Percentiles rank a stretch among this genome's conserved stretches.
Evolutionary conservation across 2,797 vertebrate genomes (phyloP).

Genomic region (Danio choprae): DNA sequence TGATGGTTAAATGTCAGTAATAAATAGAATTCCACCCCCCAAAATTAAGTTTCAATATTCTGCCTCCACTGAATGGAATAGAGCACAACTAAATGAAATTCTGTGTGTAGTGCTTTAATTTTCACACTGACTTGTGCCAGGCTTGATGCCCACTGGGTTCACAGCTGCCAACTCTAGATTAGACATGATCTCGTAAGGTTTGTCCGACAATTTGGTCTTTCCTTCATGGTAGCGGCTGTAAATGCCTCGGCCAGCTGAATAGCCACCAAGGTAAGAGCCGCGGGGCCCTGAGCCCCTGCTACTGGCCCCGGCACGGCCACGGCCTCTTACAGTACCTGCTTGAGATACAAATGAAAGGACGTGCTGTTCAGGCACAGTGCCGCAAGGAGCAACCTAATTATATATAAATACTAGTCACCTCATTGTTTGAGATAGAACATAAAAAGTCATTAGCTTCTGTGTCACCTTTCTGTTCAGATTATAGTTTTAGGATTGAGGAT

Average conservation of each 20-base stretch:
- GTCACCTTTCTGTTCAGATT: background rate
- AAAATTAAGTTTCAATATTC: background rate
- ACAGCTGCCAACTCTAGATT: slow-evolving; percentile 93
- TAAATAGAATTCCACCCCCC: background rate
- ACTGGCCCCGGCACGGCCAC: slow-evolving; percentile 92
- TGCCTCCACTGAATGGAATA: slow-evolving; percentile 44
- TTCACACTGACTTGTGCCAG: slow-evolving; percentile 94
- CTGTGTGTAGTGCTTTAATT: slow-evolving; percentile 60
- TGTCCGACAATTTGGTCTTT: slow-evolving; percentile 95
- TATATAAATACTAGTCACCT: background rate
- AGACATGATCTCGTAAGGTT: slow-evolving; percentile 94
- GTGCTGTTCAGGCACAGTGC: slow-evolving; percentile 49
- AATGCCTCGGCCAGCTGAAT: slow-evolving; percentile 98
- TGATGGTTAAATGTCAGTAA: background rate
- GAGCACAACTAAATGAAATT: slow-evolving; percentile 33
- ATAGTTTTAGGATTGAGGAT: background rate
- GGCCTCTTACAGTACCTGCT: slow-evolving; percentile 99
- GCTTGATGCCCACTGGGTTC: slow-evolving; percentile 95
- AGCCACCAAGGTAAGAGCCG: slow-evolving; percentile 98
- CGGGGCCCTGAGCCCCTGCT: slow-evolving; percentile 94
- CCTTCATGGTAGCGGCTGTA: slow-evolving; percentile 99
- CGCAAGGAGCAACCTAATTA: slow-evolving; percentile 18
- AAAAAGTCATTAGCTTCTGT: background rate
- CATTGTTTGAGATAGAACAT: slow-evolving; percentile 5
- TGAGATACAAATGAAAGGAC: slow-evolving; percentile 81